phyloP scores from a whole-genome alignment of 2,888 invertebrate species.

The Pecten maximus region DNA sequence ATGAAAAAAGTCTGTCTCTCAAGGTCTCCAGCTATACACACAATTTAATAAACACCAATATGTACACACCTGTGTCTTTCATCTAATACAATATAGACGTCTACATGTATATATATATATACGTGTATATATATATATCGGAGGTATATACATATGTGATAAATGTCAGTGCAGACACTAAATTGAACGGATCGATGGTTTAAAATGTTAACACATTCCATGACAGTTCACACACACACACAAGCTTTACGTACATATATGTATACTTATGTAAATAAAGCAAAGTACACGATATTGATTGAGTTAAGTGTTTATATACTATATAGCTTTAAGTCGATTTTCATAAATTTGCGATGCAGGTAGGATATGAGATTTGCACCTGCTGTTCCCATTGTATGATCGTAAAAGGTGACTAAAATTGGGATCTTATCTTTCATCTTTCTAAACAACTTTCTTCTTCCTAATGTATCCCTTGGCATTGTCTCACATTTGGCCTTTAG shows the following conservation, averaged over 20 bases:
- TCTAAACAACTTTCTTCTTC: too few relatives aligned
- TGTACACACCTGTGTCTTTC: not conserved
- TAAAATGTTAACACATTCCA: not conserved
- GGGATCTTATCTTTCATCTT: too few relatives aligned
- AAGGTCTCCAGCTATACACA: not conserved
- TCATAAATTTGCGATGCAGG: too few relatives aligned
- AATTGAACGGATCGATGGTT: not conserved
- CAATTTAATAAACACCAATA: not conserved
- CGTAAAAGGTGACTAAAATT: too few relatives aligned
- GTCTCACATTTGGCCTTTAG: too few relatives aligned
- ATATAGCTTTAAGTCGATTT: too few relatives aligned
- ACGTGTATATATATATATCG: not conserved
- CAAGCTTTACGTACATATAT: not conserved
- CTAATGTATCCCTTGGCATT: too few relatives aligned
- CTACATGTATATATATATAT: not conserved
- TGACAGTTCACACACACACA: not conserved
- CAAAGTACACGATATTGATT: too few relatives aligned
- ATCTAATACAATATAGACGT: not conserved
- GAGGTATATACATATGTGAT: not conserved
- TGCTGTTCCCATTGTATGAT: too few relatives aligned
- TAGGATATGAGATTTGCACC: too few relatives aligned
- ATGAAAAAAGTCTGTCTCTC: not conserved
- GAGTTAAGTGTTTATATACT: too few relatives aligned
- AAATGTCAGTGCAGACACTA: too few relatives aligned
- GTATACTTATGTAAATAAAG: not conserved